These are phyloP conservation scores for Chaetodon trifascialis DNA, from an alignment of 2,113 vertebrate genomes.

Conservation along the genomic window DNA sequence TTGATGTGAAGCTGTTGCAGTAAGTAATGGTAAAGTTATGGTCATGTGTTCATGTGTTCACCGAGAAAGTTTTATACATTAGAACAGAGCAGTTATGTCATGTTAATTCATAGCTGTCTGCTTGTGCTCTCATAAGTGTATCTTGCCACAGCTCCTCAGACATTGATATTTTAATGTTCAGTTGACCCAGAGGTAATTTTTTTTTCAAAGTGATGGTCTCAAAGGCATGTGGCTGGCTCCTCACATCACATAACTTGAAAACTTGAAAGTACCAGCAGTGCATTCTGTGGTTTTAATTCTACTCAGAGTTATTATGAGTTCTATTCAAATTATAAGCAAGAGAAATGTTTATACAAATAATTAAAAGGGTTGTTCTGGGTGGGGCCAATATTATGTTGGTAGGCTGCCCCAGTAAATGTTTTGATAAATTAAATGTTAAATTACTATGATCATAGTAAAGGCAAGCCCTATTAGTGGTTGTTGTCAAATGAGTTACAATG, in stretches of 20 bases:
- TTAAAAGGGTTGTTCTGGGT: background rate
- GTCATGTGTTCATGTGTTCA: background rate
- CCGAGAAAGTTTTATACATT: background rate
- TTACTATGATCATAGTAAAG: background rate
- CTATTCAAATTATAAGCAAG: background rate
- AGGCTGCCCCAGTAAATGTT: background rate
- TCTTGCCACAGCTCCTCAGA: background rate
- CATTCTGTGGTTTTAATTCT: background rate
- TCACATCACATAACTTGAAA: background rate
- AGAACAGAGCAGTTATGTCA: background rate
- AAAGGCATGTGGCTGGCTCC: background rate
- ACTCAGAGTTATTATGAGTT: background rate
- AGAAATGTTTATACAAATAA: background rate
- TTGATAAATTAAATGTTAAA: background rate
- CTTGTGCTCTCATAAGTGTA: background rate
- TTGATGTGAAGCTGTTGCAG: too few species aligned
- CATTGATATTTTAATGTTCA: conserved; percentile 2
- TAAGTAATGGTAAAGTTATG: background rate
- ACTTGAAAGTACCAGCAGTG: background rate
- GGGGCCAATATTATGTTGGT: background rate
- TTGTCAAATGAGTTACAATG: background rate
- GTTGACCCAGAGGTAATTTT: background rate
- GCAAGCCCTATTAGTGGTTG: background rate
- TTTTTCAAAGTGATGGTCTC: background rate
- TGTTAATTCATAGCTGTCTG: background rate